phyloP scores from a whole-genome alignment of 2,113 vertebrate genomes.

The Danionella cerebrum region DNA sequence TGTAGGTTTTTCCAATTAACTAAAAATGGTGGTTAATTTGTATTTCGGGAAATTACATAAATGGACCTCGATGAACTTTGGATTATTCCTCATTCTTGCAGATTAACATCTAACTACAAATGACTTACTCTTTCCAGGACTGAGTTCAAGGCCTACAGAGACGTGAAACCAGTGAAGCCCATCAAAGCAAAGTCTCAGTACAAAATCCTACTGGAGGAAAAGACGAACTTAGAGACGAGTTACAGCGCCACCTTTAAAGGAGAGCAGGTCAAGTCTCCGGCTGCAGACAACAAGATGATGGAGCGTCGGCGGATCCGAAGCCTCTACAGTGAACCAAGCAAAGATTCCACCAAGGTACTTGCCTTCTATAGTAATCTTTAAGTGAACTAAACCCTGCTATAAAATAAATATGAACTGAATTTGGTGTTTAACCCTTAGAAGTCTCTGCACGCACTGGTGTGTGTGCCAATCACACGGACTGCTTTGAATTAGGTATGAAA shows the following conservation, averaged over 20 bases:
- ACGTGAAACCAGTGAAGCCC: constrained; percentile 80
- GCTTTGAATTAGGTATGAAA: too few species aligned
- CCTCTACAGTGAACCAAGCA: constrained; percentile 86
- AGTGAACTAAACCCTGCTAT: too few species aligned
- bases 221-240: constrained; percentile 82
- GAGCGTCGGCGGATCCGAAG: constrained; percentile 95
- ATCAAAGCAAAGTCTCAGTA: constrained; percentile 84
- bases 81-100: not conserved
- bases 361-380: too few species aligned
- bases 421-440: too few species aligned
- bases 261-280: constrained; percentile 71
- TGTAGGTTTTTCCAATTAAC: too few species aligned
- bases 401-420: too few species aligned
- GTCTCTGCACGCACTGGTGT: too few species aligned
- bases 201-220: constrained; percentile 75
- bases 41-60: too few species aligned
- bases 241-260: constrained; percentile 90
- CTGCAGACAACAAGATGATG: constrained; percentile 78
- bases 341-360: constrained; percentile 83
- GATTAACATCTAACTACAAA: not conserved
- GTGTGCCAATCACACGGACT: too few species aligned
- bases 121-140: constrained; percentile 62
- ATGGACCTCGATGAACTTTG: not conserved
- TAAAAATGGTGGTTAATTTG: too few species aligned
- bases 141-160: constrained; percentile 89